These are phyloP conservation scores for Eupithecia subumbrata DNA, from an alignment of 2,888 invertebrate genomes.

Conservation along the genomic window DNA sequence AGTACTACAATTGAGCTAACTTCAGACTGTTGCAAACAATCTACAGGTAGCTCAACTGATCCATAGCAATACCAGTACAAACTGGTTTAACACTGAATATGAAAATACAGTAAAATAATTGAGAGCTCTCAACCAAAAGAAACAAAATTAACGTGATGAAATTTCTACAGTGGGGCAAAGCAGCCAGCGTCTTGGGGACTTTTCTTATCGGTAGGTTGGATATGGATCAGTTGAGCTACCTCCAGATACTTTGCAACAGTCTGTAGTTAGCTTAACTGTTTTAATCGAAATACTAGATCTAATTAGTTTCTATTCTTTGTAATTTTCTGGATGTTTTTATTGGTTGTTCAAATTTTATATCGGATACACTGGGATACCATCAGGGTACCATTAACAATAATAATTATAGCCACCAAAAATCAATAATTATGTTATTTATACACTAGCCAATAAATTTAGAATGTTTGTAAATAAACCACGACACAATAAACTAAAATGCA, in stretches of 20 bases:
- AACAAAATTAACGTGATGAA: neutral
- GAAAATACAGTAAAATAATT: neutral
- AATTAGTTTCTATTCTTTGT: neutral
- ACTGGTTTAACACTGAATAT: neutral
- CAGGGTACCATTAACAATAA: no score
- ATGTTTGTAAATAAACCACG: no score
- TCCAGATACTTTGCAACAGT: neutral
- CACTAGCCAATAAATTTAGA: no score
- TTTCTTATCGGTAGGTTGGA: neutral
- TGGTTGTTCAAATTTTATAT: neutral
- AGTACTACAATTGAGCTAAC: no score
- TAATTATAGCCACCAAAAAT: neutral
- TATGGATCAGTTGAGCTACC: neutral
- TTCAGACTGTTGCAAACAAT: no score
- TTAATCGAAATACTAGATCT: neutral
- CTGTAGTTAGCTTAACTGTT: neutral
- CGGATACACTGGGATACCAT: neutral
- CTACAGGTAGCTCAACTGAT: no score
- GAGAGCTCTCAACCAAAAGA: neutral
- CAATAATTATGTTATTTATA: no score
- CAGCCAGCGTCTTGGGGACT: neutral
- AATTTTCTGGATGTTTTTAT: neutral
- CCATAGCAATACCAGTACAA: conserved; percentile 1
- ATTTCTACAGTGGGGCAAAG: neutral
- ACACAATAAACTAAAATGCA: no score